Conservation (phyloP, 2,797 vertebrate species). For the Microctenopoma lineatum region DNA sequence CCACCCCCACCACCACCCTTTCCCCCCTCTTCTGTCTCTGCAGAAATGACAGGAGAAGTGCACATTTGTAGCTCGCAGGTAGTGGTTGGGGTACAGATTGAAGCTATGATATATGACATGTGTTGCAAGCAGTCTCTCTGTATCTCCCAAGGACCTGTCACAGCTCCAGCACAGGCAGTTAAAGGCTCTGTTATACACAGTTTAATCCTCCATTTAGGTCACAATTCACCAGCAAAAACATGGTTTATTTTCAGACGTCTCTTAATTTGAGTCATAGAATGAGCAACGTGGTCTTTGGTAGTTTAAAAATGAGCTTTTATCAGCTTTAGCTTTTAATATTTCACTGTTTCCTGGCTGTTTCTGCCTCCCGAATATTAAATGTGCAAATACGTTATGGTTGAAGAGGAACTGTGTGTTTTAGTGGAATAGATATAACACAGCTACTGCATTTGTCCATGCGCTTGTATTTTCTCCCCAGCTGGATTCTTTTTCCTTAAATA, state of each 20-base stretch:
- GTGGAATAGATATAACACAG: conserved; percentile 23
- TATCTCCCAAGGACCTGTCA: conserved; percentile 85
- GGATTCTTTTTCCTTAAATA: conserved; percentile 37
- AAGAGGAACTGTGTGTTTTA: conserved; percentile 31
- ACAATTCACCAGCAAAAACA: conserved; percentile 68
- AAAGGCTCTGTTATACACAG: conserved; percentile 76
- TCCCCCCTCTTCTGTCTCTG: conserved; percentile 60
- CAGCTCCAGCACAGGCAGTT: conserved; percentile 75
- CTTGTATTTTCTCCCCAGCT: conserved; percentile 25
- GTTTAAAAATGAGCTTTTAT: conserved; percentile 21
- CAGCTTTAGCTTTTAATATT: conserved; percentile 38
- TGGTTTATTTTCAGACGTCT: conserved; percentile 34
- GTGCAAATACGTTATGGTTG: conserved; percentile 16
- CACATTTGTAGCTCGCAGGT: conserved; percentile 86
- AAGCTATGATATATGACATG: conserved; percentile 88
- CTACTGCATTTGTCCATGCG: conserved; percentile 7
- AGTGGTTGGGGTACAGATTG: conserved; percentile 82
- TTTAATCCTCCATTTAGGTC: conserved; percentile 82
- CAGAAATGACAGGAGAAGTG: conserved; percentile 80
- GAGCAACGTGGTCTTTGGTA: conserved; percentile 3
- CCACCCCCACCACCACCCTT: conserved; percentile 25
- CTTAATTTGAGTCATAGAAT: conserved; percentile 40
- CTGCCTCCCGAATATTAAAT: conserved; percentile 39
- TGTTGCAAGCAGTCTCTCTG: conserved; percentile 84
- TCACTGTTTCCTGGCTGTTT: conserved; percentile 21